Conservation (phyloP, 1,140 invertebrate species). For the Laupala kohalensis region DNA sequence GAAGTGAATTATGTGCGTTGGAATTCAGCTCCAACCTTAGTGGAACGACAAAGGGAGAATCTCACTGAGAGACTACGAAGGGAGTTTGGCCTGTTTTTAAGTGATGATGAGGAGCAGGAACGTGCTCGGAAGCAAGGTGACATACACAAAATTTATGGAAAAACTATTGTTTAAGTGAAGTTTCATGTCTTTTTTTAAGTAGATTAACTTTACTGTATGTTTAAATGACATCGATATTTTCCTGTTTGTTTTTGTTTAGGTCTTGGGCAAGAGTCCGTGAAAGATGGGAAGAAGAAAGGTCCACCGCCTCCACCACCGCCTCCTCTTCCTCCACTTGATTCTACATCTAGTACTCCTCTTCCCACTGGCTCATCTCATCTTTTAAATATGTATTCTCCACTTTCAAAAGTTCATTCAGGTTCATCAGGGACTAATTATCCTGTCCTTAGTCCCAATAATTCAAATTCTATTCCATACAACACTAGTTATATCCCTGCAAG, state of each 20-base stretch:
- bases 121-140: conserved; percentile 31
- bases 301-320: conserved; percentile 19
- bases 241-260: conserved; percentile 19
- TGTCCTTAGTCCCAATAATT: background rate
- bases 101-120: conserved; percentile 47
- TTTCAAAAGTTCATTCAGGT: background rate
- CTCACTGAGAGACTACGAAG: conserved; percentile 56
- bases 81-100: conserved; percentile 59
- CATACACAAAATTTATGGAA: background rate
- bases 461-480: background rate
- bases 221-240: background rate
- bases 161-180: too few species aligned
- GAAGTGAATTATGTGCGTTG: conserved; percentile 27
- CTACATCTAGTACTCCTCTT: background rate
- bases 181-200: too few species aligned
- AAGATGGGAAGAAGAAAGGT: conserved; percentile 22
- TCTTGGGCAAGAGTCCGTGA: conserved; percentile 28
- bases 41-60: conserved; percentile 60
- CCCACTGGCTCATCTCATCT: background rate
- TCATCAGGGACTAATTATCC: background rate
- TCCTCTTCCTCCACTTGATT: conserved; percentile 12
- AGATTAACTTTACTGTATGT: too few species aligned
- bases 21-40: conserved; percentile 51
- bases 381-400: background rate
- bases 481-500: background rate